Conservation (phyloP, 2,113 vertebrate genomes). For the Saimiri boliviensis region DNA sequence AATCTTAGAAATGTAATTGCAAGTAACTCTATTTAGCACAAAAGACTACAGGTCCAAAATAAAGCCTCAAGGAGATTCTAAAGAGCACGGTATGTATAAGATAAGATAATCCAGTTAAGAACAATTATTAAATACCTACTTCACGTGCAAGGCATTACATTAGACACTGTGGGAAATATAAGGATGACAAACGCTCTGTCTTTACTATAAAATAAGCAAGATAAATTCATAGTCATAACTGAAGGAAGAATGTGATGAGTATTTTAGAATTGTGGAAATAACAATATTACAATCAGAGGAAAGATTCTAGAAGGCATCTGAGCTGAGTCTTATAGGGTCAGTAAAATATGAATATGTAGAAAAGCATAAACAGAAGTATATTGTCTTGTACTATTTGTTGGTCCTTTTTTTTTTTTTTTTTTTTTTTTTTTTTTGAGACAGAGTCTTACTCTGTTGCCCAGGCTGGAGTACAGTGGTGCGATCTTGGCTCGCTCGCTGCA, state of each 20-base stretch:
- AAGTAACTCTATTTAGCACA: neutral
- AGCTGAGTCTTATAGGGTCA: neutral
- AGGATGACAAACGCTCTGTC: neutral
- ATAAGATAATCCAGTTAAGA: neutral
- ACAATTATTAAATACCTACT: neutral
- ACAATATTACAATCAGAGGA: neutral
- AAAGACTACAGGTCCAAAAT: neutral
- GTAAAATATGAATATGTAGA: neutral
- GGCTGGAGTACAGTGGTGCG: neutral
- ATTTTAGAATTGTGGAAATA: neutral
- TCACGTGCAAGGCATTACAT: neutral
- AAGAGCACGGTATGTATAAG: neutral
- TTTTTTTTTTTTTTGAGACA: neutral
- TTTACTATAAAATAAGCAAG: neutral
- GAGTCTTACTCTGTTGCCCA: neutral
- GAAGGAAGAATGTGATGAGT: neutral
- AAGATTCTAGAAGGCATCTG: neutral
- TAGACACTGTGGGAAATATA: neutral
- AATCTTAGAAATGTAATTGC: neutral
- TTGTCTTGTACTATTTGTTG: neutral
- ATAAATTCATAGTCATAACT: neutral
- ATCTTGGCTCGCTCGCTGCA: neutral
- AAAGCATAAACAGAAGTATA: neutral
- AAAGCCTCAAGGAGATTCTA: neutral
- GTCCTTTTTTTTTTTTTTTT: neutral